These are phyloP conservation scores for Fregata magnificens DNA, from an alignment of 2,113 vertebrate species.

Conservation along the genomic window DNA sequence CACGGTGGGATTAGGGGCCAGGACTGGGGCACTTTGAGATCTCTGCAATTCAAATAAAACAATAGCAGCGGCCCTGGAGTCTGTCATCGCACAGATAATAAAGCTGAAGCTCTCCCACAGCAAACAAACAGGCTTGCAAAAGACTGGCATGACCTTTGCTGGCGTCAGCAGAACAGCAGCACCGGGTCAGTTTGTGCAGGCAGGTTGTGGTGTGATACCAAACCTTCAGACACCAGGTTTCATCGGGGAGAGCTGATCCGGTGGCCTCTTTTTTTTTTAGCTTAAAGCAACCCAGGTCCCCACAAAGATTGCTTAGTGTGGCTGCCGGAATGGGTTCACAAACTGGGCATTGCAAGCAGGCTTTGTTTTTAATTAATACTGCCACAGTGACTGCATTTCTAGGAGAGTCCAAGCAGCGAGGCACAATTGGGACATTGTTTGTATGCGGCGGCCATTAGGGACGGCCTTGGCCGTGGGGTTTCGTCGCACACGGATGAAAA, in stretches of 20 bases:
- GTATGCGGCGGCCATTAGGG: fast-evolving
- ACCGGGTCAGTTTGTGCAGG: fast-evolving
- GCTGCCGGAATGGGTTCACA: not conserved
- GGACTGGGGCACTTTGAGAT: not conserved
- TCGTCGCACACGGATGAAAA: not conserved
- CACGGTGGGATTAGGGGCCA: not conserved
- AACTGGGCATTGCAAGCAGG: not conserved
- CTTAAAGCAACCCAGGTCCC: not conserved
- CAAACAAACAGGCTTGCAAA: not conserved
- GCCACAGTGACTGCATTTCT: not conserved
- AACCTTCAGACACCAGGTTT: not conserved
- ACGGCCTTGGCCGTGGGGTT: not conserved
- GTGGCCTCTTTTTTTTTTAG: not conserved
- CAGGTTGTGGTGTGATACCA: not conserved
- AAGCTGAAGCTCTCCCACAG: not conserved
- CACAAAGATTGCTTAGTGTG: not conserved
- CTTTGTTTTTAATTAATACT: not conserved
- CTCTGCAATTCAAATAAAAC: not conserved
- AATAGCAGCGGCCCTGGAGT: not conserved
- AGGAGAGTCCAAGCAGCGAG: not conserved
- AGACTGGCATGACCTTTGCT: fast-evolving
- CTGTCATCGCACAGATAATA: not conserved
- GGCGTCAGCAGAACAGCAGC: fast-evolving
- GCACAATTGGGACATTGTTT: slow-evolving; percentile 7
- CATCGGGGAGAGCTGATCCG: fast-evolving